Evolutionary conservation across 2,888 invertebrate species (phyloP).

Genomic region (Xanthorhoe designata): DNA sequence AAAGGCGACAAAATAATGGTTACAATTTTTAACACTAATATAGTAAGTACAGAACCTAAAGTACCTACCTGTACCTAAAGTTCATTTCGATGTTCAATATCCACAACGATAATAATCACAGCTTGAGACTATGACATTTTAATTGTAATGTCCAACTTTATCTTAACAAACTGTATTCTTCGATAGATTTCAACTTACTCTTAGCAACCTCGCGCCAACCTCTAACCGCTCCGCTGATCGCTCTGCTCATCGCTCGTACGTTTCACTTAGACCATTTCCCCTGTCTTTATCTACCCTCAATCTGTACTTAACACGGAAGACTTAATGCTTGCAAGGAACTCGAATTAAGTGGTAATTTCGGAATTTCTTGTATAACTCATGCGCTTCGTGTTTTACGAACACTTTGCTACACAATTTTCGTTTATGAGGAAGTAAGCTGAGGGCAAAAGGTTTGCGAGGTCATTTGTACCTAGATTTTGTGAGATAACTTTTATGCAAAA

Average conservation of each 20-base stretch:
- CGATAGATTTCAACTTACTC: too few relatives aligned
- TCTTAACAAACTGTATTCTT: too few relatives aligned
- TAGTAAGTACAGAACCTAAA: too few relatives aligned
- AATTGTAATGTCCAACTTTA: too few relatives aligned
- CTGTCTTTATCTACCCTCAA: conserved; percentile 72
- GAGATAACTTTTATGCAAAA: neutral
- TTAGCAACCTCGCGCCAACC: neutral
- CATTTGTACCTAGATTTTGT: neutral
- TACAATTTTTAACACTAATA: too few relatives aligned
- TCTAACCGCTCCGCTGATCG: conserved; percentile 6
- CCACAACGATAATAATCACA: neutral
- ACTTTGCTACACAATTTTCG: conserved; percentile 19
- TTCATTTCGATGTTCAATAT: too few relatives aligned
- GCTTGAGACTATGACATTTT: neutral
- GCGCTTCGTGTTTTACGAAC: conserved; percentile 27
- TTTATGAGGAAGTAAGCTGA: conserved; percentile 1
- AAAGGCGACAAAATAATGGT: neutral
- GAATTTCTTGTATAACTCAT: conserved; percentile 49
- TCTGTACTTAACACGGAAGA: conserved; percentile 74
- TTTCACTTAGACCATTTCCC: conserved; percentile 42
- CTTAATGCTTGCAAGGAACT: conserved; percentile 66
- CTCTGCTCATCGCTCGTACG: conserved; percentile 27
- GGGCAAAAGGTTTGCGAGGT: conserved; percentile 5
- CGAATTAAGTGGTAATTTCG: conserved; percentile 57
- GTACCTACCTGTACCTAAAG: too few relatives aligned